A percentile compares a stretch with the other conserved stretches of the same genome.
These are phyloP conservation scores for Callinectes sapidus DNA, from an alignment of 2,888 invertebrate species.

Conservation along the genomic window DNA sequence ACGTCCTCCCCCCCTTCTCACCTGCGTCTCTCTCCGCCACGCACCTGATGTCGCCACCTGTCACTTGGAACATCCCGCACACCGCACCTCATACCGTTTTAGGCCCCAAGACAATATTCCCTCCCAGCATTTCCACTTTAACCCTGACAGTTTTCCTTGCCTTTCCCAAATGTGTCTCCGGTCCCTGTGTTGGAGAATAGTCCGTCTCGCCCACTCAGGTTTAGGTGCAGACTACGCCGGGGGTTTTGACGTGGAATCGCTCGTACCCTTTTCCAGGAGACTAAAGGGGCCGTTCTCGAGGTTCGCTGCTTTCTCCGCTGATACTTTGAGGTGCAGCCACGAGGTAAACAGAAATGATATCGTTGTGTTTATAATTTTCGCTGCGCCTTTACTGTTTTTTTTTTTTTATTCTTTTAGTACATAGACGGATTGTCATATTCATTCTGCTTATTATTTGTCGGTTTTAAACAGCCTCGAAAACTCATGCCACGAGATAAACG, in stretches of 20 bases:
- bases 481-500: no score
- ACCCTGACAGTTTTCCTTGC: neutral
- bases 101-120: neutral
- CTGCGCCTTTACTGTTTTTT: neutral
- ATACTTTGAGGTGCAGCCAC: neutral
- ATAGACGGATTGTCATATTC: no score
- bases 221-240: neutral
- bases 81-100: neutral
- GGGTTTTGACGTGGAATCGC: conserved; percentile 4
- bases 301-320: neutral
- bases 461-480: no score
- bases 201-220: neutral
- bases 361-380: neutral
- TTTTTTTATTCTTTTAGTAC: no score
- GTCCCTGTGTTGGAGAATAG: neutral
- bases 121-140: neutral
- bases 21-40: neutral
- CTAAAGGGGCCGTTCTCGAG: neutral
- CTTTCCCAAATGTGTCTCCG: neutral
- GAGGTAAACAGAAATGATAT: neutral
- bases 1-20: conserved; percentile 26
- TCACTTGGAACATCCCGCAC: neutral
- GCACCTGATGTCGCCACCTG: conserved; percentile 32
- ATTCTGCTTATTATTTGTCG: no score
- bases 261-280: neutral